These are phyloP conservation scores for Caenorhabditis afra DNA, from an alignment of 2,888 invertebrate genomes.

Conservation along the genomic window DNA sequence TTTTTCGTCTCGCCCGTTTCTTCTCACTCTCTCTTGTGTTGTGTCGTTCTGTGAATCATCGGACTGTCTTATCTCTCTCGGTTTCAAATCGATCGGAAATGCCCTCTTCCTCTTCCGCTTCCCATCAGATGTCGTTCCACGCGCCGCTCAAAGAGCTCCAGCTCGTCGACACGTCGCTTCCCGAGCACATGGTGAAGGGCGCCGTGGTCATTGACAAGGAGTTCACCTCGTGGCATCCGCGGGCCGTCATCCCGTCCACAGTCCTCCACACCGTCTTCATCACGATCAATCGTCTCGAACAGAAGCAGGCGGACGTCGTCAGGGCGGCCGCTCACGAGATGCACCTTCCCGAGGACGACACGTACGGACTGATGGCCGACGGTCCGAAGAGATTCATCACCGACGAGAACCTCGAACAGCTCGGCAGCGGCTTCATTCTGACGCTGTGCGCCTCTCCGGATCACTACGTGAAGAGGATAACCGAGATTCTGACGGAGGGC, in stretches of 20 bases:
- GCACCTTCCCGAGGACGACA: conserved; percentile 55
- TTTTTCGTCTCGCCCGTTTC: conserved; percentile 1
- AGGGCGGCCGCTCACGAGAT: conserved; percentile 50
- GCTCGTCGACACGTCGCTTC: conserved; percentile 72
- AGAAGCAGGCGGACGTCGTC: conserved; percentile 51
- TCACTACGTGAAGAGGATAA: conserved; percentile 51
- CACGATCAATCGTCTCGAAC: conserved; percentile 49
- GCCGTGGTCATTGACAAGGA: conserved; percentile 63
- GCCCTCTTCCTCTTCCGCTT: conserved; percentile 25
- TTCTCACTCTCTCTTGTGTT: conserved; percentile 27
- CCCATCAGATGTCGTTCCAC: conserved; percentile 61
- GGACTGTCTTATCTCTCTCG: conserved; percentile 37
- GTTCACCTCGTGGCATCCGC: conserved; percentile 61
- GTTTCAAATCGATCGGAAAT: conserved; percentile 11
- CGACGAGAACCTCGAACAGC: conserved; percentile 50
- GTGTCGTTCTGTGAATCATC: conserved; percentile 48
- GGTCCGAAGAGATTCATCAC: conserved; percentile 67
- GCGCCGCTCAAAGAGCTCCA: conserved; percentile 73
- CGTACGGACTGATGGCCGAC: conserved; percentile 65
- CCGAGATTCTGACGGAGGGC: conserved; percentile 45
- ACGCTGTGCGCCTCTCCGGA: conserved; percentile 72
- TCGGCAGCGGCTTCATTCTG: conserved; percentile 72
- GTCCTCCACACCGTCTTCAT: conserved; percentile 55
- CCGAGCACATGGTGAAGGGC: conserved; percentile 73
- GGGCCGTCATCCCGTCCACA: conserved; percentile 37